Percentiles rank a stretch among this genome's conserved stretches.
Conservation (phyloP, 2,888 invertebrate genomes). For the Acanthosoma haemorrhoidale region DNA sequence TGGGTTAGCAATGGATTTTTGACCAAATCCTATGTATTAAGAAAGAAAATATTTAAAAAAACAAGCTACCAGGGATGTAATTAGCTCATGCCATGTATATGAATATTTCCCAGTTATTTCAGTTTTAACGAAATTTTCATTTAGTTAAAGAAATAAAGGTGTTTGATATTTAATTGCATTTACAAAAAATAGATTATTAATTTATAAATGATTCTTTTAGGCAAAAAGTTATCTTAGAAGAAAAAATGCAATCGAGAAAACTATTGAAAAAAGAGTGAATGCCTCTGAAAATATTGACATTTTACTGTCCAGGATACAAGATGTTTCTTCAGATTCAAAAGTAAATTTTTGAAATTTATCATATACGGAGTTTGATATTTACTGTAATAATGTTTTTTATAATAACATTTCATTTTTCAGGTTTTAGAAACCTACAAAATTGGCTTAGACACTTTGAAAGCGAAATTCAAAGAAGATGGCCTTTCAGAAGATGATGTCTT, state of each 20-base stretch:
- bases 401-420: slow-evolving; percentile 41
- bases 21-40: too few relatives aligned
- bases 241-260: slow-evolving; percentile 55
- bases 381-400: not conserved
- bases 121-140: too few relatives aligned
- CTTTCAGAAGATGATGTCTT: slow-evolving; percentile 63
- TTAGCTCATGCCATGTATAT: too few relatives aligned
- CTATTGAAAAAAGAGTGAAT: slow-evolving; percentile 51
- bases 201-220: slow-evolving; percentile 49
- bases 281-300: slow-evolving; percentile 57
- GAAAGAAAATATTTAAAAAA: too few relatives aligned
- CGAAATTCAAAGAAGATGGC: slow-evolving; percentile 57
- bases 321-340: slow-evolving; percentile 53
- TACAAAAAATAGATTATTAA: too few relatives aligned
- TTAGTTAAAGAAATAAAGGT: too few relatives aligned
- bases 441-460: slow-evolving; percentile 63
- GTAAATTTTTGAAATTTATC: slow-evolving; percentile 40
- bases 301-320: slow-evolving; percentile 54
- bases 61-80: too few relatives aligned
- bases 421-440: slow-evolving; percentile 59
- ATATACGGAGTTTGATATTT: not conserved
- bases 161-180: too few relatives aligned
- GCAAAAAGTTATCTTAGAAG: slow-evolving; percentile 58
- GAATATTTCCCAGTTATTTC: too few relatives aligned
- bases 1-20: too few relatives aligned